Evolutionary conservation across 2,113 vertebrate genomes (phyloP).

Genomic region (Propithecus coquereli): DNA sequence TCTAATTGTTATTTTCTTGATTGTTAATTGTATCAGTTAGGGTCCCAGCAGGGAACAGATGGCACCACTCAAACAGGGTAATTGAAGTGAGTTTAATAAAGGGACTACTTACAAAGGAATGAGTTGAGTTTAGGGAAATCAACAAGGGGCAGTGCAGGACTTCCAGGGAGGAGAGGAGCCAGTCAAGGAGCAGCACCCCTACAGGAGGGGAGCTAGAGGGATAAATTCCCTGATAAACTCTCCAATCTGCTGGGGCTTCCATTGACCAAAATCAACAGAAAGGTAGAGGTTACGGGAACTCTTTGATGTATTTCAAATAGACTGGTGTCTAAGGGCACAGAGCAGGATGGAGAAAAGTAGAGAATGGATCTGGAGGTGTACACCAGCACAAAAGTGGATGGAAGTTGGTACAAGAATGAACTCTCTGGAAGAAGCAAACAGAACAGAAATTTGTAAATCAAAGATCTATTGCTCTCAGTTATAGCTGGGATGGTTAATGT

Average conservation of each 20-base stretch:
- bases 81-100: conserved; percentile 44
- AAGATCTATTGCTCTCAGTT: neutral
- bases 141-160: neutral
- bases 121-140: neutral
- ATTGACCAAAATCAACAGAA: neutral
- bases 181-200: neutral
- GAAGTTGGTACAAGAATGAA: neutral
- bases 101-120: neutral
- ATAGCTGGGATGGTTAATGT: neutral
- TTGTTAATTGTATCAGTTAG: conserved; percentile 47
- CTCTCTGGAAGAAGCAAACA: neutral
- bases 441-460: neutral
- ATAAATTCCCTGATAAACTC: neutral
- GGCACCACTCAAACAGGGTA: conserved; percentile 1
- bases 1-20: conserved; percentile 60
- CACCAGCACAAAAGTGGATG: neutral
- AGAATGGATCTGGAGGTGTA: neutral
- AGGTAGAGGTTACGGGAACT: neutral
- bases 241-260: neutral
- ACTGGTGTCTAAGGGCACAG: neutral
- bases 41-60: conserved; percentile 45
- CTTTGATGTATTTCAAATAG: neutral
- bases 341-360: neutral
- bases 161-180: neutral
- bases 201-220: neutral